A percentile compares a stretch with the other conserved stretches of the same genome.
Evolutionary conservation across 2,888 invertebrate species (phyloP).

Genomic region (Mesochorus sp.): DNA sequence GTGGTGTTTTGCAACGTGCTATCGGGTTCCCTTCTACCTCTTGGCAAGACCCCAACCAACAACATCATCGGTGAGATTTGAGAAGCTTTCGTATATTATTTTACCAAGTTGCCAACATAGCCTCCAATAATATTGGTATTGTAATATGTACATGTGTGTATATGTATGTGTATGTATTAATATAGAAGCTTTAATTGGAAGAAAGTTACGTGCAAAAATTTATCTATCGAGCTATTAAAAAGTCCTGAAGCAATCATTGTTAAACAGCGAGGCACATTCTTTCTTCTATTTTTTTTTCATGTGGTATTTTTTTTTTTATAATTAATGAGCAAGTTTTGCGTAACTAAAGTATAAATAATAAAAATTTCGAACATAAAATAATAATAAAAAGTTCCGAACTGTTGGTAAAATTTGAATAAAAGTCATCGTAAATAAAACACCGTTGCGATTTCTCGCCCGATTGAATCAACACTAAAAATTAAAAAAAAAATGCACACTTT

Average conservation of each 20-base stretch:
- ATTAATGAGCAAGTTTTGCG: not conserved
- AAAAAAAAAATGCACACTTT: too few species aligned
- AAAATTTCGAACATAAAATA: too few species aligned
- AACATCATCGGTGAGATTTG: constrained; percentile 27
- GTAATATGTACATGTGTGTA: not conserved
- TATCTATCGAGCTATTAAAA: constrained; percentile 4
- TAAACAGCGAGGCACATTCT: not conserved
- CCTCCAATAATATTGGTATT: constrained; percentile 37
- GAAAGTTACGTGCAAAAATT: constrained; percentile 36
- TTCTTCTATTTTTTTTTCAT: not conserved
- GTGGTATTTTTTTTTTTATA: not conserved
- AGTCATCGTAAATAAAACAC: too few species aligned
- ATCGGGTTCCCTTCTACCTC: constrained; percentile 5
- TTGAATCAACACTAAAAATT: too few species aligned
- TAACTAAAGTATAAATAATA: not conserved
- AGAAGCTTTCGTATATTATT: constrained; percentile 40
- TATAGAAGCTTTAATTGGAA: constrained; percentile 10
- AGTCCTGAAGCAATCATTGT: constrained; percentile 9
- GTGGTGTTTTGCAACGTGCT: constrained; percentile 1
- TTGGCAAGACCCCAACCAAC: not conserved
- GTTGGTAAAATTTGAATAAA: too few species aligned
- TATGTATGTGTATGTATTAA: not conserved
- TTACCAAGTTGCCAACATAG: constrained; percentile 34
- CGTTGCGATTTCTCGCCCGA: too few species aligned
- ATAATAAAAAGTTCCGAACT: too few species aligned